phyloP scores from a whole-genome alignment of 2,113 vertebrate species.

The Gallinago paraguaiae region DNA sequence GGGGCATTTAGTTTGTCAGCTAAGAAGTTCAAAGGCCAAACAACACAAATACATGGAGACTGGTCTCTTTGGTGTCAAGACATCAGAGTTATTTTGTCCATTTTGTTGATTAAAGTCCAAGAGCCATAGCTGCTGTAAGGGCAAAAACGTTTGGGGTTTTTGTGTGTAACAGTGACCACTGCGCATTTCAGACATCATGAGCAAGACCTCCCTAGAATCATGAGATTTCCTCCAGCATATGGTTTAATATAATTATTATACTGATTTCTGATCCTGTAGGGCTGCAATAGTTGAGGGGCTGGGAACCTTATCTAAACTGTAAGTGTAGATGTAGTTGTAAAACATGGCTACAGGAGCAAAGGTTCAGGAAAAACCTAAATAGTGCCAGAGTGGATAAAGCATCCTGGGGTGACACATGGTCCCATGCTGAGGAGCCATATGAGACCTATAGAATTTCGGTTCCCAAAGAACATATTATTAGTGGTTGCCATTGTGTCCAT shows the following conservation, averaged over 20 bases:
- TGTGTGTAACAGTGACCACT: neutral
- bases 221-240: neutral
- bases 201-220: neutral
- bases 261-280: neutral
- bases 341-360: neutral
- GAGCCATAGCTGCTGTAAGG: neutral
- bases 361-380: neutral
- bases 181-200: neutral
- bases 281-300: neutral
- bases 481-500: neutral
- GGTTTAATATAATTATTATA: neutral
- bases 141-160: neutral
- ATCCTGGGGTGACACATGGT: neutral
- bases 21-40: neutral
- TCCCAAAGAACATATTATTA: neutral
- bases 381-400: neutral
- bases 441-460: neutral
- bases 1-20: neutral
- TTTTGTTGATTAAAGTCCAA: neutral
- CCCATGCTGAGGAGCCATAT: neutral
- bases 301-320: neutral
- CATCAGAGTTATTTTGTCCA: rapidly evolving
- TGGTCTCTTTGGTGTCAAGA: neutral
- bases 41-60: neutral
- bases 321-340: neutral